phyloP scores from a whole-genome alignment of 2,113 vertebrate genomes.

The Sorex araneus region DNA sequence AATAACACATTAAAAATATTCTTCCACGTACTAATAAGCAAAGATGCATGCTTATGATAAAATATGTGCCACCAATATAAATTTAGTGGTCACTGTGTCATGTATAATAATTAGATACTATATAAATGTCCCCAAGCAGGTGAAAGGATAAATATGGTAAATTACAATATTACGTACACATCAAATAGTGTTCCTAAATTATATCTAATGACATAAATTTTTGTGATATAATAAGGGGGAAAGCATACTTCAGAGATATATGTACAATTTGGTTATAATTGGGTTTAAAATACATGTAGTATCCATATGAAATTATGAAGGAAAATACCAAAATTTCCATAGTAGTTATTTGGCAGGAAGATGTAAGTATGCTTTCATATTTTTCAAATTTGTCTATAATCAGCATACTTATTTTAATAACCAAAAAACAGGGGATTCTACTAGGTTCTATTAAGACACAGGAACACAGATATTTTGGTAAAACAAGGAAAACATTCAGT shows the following conservation, averaged over 20 bases:
- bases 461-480: background rate
- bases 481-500: background rate
- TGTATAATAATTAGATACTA: conserved; percentile 31
- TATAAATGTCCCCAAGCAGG: background rate
- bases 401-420: background rate
- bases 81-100: background rate
- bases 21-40: conserved; percentile 2
- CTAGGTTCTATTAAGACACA: background rate
- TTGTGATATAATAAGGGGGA: background rate
- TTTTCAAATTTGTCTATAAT: conserved; percentile 20
- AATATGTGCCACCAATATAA: background rate
- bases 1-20: background rate
- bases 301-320: background rate
- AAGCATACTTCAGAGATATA: background rate
- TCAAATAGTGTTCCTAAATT: background rate
- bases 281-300: background rate
- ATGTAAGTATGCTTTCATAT: background rate
- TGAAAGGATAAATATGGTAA: background rate
- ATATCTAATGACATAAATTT: conserved; percentile 25
- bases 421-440: conserved; percentile 16
- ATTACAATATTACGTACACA: background rate
- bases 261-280: background rate
- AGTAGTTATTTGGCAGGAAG: conserved; percentile 42
- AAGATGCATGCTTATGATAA: background rate
- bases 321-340: background rate